Evolutionary conservation across 2,113 vertebrate species (phyloP).

Genomic region (Sinocyclocheilus maitianheensis): DNA sequence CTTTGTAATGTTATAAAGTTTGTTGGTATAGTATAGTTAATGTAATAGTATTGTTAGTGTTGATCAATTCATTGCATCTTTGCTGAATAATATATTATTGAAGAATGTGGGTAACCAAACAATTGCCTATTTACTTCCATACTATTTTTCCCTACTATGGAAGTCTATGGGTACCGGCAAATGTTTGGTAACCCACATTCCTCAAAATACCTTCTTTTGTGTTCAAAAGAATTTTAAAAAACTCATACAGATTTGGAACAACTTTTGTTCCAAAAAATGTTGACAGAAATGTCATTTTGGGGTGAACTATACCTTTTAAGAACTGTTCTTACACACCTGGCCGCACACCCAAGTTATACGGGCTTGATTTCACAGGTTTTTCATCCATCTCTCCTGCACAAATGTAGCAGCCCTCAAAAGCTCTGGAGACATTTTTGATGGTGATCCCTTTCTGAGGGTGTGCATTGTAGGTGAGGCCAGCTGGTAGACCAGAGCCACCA

Average conservation of each 20-base stretch:
- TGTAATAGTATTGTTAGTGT: too few species aligned
- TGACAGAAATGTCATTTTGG: neutral
- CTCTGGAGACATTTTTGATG: constrained; percentile 65
- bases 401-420: constrained; percentile 72
- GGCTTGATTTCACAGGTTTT: constrained; percentile 62
- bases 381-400: constrained; percentile 52
- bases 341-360: constrained; percentile 71
- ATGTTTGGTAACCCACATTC: neutral
- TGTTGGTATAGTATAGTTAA: too few species aligned
- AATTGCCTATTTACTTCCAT: too few species aligned
- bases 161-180: too few species aligned
- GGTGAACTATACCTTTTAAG: neutral
- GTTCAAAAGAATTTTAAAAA: too few species aligned
- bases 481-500: constrained; percentile 63
- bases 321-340: constrained; percentile 63
- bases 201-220: neutral
- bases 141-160: too few species aligned
- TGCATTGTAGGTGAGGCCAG: constrained; percentile 60
- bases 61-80: too few species aligned
- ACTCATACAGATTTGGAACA: too few species aligned
- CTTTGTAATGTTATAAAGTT: too few species aligned
- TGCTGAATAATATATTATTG: too few species aligned
- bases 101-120: too few species aligned
- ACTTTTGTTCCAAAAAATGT: too few species aligned
- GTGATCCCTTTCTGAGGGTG: constrained; percentile 68